Evolutionary conservation across 2,113 vertebrate species (phyloP).

Genomic region (Phylloscopus trochiloides): DNA sequence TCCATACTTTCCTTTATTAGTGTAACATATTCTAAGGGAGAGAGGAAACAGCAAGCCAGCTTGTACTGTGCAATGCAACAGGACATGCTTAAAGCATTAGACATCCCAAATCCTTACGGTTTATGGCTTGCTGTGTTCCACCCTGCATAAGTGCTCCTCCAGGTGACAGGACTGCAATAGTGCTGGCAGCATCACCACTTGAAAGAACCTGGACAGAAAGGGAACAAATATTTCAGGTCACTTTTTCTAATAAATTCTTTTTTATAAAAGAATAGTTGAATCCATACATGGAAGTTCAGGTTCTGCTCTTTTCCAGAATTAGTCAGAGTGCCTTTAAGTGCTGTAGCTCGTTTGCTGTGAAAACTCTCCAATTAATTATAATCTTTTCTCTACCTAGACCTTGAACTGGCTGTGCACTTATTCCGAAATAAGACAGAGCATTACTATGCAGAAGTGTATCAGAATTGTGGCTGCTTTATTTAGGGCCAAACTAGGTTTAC

Average conservation of each 20-base stretch:
- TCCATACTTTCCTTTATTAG: not conserved
- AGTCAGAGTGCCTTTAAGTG: not conserved
- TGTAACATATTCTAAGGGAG: not conserved
- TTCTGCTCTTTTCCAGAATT: not conserved
- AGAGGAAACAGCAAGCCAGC: not conserved
- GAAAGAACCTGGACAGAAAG: slow-evolving; percentile 84
- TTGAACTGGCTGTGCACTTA: not conserved
- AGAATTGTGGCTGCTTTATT: not conserved
- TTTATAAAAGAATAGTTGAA: not conserved
- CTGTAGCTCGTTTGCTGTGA: not conserved
- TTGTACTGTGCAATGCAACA: not conserved
- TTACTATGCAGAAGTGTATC: not conserved
- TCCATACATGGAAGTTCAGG: not conserved
- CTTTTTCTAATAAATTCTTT: not conserved
- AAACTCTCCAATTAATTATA: not conserved
- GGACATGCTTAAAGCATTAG: not conserved
- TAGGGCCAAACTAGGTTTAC: not conserved
- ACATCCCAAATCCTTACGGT: slow-evolving; percentile 78
- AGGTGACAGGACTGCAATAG: slow-evolving; percentile 90
- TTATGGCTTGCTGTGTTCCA: slow-evolving; percentile 91
- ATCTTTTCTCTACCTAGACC: not conserved
- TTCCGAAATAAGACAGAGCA: not conserved
- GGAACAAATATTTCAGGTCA: not conserved
- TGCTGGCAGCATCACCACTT: slow-evolving; percentile 85
- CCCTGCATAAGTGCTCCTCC: slow-evolving; percentile 94